These are phyloP conservation scores for Stylophora pistillata DNA, from an alignment of 64 coral and sea anemone species.

Conservation along the genomic window DNA sequence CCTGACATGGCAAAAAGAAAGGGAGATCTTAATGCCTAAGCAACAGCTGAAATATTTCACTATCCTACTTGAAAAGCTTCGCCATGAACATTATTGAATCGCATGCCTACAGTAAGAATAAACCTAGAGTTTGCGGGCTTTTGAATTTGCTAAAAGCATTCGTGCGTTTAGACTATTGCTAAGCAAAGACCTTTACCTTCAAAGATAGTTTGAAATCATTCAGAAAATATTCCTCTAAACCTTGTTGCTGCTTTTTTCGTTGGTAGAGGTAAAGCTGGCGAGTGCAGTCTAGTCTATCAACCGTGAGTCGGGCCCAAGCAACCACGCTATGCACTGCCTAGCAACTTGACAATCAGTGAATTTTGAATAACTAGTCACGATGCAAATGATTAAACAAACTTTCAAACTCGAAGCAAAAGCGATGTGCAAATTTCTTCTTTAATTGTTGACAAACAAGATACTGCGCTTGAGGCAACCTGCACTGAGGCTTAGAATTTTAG, in stretches of 20 bases:
- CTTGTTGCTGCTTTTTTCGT: background rate
- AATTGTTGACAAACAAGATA: background rate
- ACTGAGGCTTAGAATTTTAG: no score
- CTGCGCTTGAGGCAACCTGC: background rate
- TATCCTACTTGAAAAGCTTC: no score
- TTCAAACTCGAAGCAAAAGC: background rate
- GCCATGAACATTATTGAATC: no score
- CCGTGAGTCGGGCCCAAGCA: background rate
- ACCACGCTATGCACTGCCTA: background rate
- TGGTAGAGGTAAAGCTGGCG: background rate
- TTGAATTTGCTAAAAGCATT: background rate
- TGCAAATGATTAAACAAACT: background rate
- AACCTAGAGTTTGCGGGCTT: background rate
- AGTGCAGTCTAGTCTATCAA: background rate
- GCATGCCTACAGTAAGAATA: no score
- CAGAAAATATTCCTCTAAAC: background rate
- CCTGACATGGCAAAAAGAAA: no score
- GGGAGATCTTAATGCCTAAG: no score
- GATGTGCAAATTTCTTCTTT: background rate
- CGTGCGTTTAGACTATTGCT: background rate
- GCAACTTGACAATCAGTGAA: slow-evolving; percentile 23
- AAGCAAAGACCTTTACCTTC: slow-evolving; percentile 17
- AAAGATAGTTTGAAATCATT: background rate
- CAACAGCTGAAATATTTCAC: no score
- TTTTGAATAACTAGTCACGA: slow-evolving; percentile 15